Base-by-base conservation (phyloP, 2,888 invertebrate genomes). In the Syrista parreyssii region DNA sequence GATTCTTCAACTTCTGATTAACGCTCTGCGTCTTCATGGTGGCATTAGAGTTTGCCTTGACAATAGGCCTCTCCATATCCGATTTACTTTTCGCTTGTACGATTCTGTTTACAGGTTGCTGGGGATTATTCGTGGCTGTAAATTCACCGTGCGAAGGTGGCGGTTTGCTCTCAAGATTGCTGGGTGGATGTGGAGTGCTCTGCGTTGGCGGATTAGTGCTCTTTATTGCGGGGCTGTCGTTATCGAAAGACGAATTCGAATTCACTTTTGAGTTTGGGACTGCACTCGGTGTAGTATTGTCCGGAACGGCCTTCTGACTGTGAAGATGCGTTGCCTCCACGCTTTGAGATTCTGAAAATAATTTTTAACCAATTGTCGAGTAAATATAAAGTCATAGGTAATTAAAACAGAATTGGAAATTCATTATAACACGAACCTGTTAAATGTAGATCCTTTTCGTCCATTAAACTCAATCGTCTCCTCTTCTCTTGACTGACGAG, bases 401-500 rank as follows among this genome's bases (percentile, higher is more conserved):
- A 75, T 31, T 68, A 9, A 75, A 35, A 76, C 11, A 23, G 33
- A 68, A 76, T 32, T 11, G 11, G n/a, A n/a, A 36, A n/a, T 75
- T 34, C n/a, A 68, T 68, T 32, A 73, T 31, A 78, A 69, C 30
- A 11, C 69, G 78, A 73, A 91, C 91, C 91, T 88, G 88, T 85
- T 86, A 88, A 85, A 84, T 88, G 89, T 79, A 91, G 86, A 86
- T 91, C 91, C 80, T 91, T 91, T 76, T 91, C 91, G 40, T 91
- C 91, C 82, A 90, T 86, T 80, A 91, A 85, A 81, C 91, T 91
- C 84, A 94, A 92, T 85, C 95, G 93, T 88, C 95, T 92, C 89
- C 94, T 94, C 91, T 95, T 95, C 84, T 95, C 95, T 33, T 93
- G 93, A 79, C 92, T 91, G 76, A 94, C 91, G 80, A 95, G 92